These are phyloP conservation scores for Dexiosoma caninum DNA, from an alignment of 2,888 invertebrate genomes.

Conservation along the genomic window DNA sequence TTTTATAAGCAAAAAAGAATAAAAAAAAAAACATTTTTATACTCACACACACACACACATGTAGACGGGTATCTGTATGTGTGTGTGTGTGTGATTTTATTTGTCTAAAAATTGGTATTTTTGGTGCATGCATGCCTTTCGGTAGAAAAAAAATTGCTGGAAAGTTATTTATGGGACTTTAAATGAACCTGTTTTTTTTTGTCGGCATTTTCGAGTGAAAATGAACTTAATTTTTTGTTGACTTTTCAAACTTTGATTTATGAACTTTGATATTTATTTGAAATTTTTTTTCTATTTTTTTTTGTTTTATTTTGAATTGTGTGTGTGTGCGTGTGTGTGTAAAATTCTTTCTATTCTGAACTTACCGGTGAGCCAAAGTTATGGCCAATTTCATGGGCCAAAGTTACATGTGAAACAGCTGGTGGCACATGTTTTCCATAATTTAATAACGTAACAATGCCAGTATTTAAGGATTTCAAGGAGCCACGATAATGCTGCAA, in stretches of 20 bases:
- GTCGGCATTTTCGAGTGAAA: background rate
- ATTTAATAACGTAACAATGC: slow-evolving; percentile 97
- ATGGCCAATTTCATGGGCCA: slow-evolving; percentile 99
- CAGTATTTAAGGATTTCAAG: slow-evolving; percentile 96
- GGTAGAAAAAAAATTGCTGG: background rate
- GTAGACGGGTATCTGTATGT: background rate
- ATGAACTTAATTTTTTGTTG: slow-evolving; percentile 9
- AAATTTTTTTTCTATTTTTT: background rate
- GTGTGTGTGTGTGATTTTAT: background rate
- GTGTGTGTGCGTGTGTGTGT: no score
- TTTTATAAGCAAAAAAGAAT: slow-evolving; percentile 7
- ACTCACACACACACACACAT: background rate
- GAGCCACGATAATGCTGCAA: slow-evolving; percentile 95
- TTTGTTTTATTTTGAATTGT: background rate
- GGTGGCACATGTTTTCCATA: slow-evolving; percentile 98
- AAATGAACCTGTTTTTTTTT: slow-evolving; percentile 21
- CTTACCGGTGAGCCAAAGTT: slow-evolving; percentile 97
- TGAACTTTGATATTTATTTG: slow-evolving; percentile 42
- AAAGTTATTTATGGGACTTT: slow-evolving; percentile 18
- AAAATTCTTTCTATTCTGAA: background rate
- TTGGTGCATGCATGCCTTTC: slow-evolving; percentile 1
- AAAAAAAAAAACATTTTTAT: no score
- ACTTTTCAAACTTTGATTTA: slow-evolving; percentile 43
- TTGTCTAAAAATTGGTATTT: slow-evolving; percentile 14
- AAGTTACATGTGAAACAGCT: slow-evolving; percentile 98